Evolutionary conservation across 2,888 invertebrate species (phyloP).

Genomic region (Acanthosepion pharaonis): DNA sequence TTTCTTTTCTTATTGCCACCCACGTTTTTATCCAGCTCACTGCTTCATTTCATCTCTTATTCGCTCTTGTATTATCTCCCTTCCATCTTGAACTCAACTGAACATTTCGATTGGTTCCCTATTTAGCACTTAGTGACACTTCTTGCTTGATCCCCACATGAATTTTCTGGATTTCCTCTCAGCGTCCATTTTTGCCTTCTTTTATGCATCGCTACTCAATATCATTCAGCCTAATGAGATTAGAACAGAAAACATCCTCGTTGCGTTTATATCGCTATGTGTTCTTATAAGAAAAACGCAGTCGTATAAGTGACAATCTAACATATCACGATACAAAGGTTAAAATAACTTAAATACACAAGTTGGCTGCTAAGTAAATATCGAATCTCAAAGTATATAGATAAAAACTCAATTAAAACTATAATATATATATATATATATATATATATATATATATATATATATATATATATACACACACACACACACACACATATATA

Average conservation of each 20-base stretch:
- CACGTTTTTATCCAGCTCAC: neutral
- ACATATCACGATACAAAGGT: too few species aligned
- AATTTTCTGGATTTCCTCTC: neutral
- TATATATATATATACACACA: too few species aligned
- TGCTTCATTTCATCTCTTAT: neutral
- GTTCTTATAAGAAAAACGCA: neutral
- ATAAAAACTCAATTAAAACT: too few species aligned
- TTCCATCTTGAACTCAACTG: neutral
- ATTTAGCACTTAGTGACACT: neutral
- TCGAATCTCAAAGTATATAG: neutral
- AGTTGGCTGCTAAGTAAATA: neutral
- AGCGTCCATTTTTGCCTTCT: neutral
- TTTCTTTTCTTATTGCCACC: too few species aligned
- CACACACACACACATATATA: rapidly evolving
- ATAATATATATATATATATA: too few species aligned
- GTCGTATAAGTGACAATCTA: neutral
- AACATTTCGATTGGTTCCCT: neutral
- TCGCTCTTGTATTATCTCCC: neutral
- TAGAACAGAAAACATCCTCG: neutral
- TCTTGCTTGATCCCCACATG: neutral
- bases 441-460: too few species aligned
- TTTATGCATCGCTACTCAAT: neutral
- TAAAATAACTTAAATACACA: neutral
- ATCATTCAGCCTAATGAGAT: neutral
- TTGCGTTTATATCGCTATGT: neutral